Evolutionary conservation across 2,888 invertebrate species (phyloP), one percentile per base, ranked within the genome.

Genomic region (Parascotia fuliginaria): DNA sequence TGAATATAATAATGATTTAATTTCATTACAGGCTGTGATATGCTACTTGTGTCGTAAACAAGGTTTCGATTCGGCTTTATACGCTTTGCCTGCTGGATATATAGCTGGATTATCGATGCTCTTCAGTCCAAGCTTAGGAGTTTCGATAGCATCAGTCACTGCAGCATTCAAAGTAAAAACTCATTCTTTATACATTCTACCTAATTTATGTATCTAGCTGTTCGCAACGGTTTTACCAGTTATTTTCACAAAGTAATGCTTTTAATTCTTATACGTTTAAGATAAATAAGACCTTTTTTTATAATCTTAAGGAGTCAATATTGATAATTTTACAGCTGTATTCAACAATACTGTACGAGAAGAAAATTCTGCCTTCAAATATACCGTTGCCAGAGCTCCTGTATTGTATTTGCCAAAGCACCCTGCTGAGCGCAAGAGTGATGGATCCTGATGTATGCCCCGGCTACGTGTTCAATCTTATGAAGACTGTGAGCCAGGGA

Each of bases 81-180:
- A 91, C 47, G 92, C 93, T 0, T 66, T 93, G 13, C 89, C 93
- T 0, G 93, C 94, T 0, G 94, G 94, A 2, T 90, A 90, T 55
- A 61, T 93, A 14, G 92, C 94, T 0, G 94, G 93, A n/a, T 44
- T 91, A 9, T 89, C 93, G 2, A 92, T 92, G 62, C 46, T 87
- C 2, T 92, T 93, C 60, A 92, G 85, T 44, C 93, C 93, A 0
- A 92, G 81, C 42, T 67, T 93, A 4, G 92, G 93, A 24, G 75
- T 93, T 34, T 81, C 93, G 0, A 88, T 92, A 51, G 92, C 92
- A 1, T 88, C 93, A 0, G 60, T 93, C 9, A 93, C 93, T 15
- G 93, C 89, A 32, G 88, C 92, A 24, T 82, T 92, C 36, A 93
- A 93, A 82, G 93, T 93, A 68, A 65, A 60, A 37, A n/a, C 1